Evolutionary conservation across 2,888 invertebrate genomes (phyloP).

Genomic region (Chaitophorus viminalis): DNA sequence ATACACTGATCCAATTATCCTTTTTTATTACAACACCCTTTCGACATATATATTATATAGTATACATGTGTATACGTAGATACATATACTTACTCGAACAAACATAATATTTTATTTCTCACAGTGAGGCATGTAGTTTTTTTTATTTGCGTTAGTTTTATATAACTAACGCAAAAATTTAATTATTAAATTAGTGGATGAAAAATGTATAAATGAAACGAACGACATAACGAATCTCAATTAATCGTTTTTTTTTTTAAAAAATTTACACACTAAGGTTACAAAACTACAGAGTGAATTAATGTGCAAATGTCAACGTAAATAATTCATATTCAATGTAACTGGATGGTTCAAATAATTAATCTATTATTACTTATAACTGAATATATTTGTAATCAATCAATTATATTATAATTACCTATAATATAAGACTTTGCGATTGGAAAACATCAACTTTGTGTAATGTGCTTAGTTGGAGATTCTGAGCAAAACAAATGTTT

Average conservation of each 20-base stretch:
- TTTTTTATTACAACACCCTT: conserved; percentile 49
- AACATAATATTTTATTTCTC: conserved; percentile 24
- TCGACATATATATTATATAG: conserved; percentile 1
- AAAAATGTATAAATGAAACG: not conserved
- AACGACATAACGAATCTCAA: not conserved
- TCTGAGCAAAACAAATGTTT: too few species aligned
- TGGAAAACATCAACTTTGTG: too few species aligned
- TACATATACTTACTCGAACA: not conserved
- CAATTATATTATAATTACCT: too few species aligned
- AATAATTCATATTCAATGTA: too few species aligned
- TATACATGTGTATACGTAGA: not conserved
- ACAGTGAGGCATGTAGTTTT: not conserved
- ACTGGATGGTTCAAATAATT: too few species aligned
- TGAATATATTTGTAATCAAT: too few species aligned
- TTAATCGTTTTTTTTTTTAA: not conserved
- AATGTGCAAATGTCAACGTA: too few species aligned
- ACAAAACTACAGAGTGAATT: too few species aligned
- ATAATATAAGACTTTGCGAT: too few species aligned
- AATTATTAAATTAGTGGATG: conserved; percentile 33
- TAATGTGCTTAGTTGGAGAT: too few species aligned
- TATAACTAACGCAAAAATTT: not conserved
- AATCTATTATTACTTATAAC: too few species aligned
- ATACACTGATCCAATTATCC: conserved; percentile 38
- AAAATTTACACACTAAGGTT: too few species aligned
- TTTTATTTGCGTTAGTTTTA: not conserved